Percentiles rank a stretch among this genome's conserved stretches.
phyloP scores from a whole-genome alignment of 2,113 vertebrate genomes.

The Morone chrysops region DNA sequence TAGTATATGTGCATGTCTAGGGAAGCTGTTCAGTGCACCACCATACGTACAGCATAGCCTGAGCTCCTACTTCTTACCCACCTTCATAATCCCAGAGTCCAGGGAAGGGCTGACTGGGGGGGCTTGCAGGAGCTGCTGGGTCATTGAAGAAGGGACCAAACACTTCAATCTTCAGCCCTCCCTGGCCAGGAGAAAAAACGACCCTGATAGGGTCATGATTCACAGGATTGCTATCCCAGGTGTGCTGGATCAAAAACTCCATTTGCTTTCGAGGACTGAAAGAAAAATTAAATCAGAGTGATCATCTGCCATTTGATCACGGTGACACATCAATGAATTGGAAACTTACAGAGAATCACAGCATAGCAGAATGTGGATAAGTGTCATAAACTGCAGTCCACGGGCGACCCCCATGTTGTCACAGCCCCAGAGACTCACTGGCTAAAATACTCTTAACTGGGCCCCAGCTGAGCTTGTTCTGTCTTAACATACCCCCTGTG shows the following conservation, averaged over 20 bases:
- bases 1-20: neutral
- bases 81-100: conserved; percentile 94
- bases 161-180: conserved; percentile 87
- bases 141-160: conserved; percentile 91
- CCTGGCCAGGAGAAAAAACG: conserved; percentile 78
- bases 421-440: neutral
- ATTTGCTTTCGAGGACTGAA: conserved; percentile 78
- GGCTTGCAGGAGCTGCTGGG: conserved; percentile 86
- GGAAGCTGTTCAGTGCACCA: neutral
- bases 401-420: conserved; percentile 50
- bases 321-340: neutral
- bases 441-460: neutral
- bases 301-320: neutral
- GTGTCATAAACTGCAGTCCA: conserved; percentile 41
- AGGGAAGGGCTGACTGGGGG: conserved; percentile 86
- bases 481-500: neutral
- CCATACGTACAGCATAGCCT: neutral
- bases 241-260: conserved; percentile 88
- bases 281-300: conserved; percentile 8
- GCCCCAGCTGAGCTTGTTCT: neutral
- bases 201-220: conserved; percentile 85
- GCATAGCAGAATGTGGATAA: conserved; percentile 40
- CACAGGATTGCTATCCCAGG: conserved; percentile 88
- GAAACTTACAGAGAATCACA: conserved; percentile 67
- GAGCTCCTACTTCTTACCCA: conserved; percentile 50